A percentile compares a stretch with the other conserved stretches of the same genome.
Evolutionary conservation across 2,888 invertebrate species (phyloP).

Genomic region (Amphipyra tragopoginis): DNA sequence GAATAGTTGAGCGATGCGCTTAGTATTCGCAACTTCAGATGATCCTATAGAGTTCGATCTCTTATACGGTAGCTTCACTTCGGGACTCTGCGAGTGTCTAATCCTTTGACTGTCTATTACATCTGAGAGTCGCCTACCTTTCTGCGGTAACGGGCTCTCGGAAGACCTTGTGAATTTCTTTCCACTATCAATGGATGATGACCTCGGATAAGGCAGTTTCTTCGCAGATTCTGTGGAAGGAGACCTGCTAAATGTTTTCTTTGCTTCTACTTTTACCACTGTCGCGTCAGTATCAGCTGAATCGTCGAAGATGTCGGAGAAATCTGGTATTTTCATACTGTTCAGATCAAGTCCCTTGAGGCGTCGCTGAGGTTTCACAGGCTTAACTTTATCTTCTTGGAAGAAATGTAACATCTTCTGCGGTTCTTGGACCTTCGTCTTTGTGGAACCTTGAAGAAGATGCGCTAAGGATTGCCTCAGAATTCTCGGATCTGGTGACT

Average conservation of each 20-base stretch:
- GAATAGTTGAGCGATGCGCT: slow-evolving; percentile 78
- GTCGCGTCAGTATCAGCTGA: slow-evolving; percentile 78
- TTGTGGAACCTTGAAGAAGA: slow-evolving; percentile 74
- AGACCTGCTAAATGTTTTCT: slow-evolving; percentile 54
- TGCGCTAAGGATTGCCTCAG: slow-evolving; percentile 75
- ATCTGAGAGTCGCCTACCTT: slow-evolving; percentile 71
- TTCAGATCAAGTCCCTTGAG: slow-evolving; percentile 77
- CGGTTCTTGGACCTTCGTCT: slow-evolving; percentile 65
- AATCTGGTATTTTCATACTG: slow-evolving; percentile 69
- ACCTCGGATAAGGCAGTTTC: slow-evolving; percentile 54
- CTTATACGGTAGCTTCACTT: slow-evolving; percentile 56
- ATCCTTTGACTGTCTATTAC: slow-evolving; percentile 61
- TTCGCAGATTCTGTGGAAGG: slow-evolving; percentile 52
- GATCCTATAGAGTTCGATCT: slow-evolving; percentile 77
- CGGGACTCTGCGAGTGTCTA: slow-evolving; percentile 73
- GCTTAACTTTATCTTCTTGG: slow-evolving; percentile 64
- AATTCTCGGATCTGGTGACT: slow-evolving; percentile 75
- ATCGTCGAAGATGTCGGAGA: slow-evolving; percentile 68
- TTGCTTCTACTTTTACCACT: slow-evolving; percentile 62
- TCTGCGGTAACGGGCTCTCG: slow-evolving; percentile 60
- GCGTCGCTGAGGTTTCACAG: slow-evolving; percentile 70
- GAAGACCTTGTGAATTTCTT: slow-evolving; percentile 61
- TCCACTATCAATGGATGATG: slow-evolving; percentile 56
- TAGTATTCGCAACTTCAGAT: slow-evolving; percentile 71
- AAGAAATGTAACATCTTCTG: slow-evolving; percentile 72